Percentiles rank a stretch among this genome's conserved stretches.
Evolutionary conservation across 2,888 invertebrate genomes (phyloP).

Genomic region (Ectropis crepuscularia): DNA sequence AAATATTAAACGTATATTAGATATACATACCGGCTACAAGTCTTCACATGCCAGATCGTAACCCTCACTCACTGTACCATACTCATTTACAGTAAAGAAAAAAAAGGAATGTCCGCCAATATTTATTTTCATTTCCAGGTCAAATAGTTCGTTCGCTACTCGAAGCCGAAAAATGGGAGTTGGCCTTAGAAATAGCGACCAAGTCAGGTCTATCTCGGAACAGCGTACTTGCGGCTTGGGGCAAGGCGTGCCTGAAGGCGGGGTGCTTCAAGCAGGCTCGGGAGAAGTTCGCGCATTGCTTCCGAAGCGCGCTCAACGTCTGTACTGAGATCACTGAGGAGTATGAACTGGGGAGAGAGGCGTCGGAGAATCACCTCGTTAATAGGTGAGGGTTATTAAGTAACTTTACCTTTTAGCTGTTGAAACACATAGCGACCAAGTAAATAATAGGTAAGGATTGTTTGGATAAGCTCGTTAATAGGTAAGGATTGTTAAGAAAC

Average conservation of each 20-base stretch:
- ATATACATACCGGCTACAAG: too few species aligned
- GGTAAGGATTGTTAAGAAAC: too few species aligned
- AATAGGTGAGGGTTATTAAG: conserved; percentile 42
- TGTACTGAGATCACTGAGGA: conserved; percentile 69
- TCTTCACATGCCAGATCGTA: too few species aligned
- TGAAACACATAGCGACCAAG: too few species aligned
- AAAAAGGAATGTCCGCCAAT: neutral
- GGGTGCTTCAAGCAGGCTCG: conserved; percentile 92
- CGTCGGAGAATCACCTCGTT: conserved; percentile 65
- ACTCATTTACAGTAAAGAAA: too few species aligned
- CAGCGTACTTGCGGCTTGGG: conserved; percentile 95
- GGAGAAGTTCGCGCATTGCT: conserved; percentile 87
- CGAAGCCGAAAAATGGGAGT: conserved; percentile 93
- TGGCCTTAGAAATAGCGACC: conserved; percentile 93
- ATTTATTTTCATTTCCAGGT: conserved; percentile 57
- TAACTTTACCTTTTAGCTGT: neutral
- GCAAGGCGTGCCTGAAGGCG: conserved; percentile 91
- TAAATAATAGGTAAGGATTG: too few species aligned
- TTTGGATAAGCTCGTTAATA: too few species aligned
- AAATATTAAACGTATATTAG: too few species aligned
- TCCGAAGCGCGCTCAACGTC: conserved; percentile 67
- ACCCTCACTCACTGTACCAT: too few species aligned
- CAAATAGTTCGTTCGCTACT: conserved; percentile 89
- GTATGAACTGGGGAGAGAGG: conserved; percentile 72
- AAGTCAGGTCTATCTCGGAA: conserved; percentile 92